phyloP scores from a whole-genome alignment of 2,797 vertebrate genomes.

The Denticeps clupeoides region DNA sequence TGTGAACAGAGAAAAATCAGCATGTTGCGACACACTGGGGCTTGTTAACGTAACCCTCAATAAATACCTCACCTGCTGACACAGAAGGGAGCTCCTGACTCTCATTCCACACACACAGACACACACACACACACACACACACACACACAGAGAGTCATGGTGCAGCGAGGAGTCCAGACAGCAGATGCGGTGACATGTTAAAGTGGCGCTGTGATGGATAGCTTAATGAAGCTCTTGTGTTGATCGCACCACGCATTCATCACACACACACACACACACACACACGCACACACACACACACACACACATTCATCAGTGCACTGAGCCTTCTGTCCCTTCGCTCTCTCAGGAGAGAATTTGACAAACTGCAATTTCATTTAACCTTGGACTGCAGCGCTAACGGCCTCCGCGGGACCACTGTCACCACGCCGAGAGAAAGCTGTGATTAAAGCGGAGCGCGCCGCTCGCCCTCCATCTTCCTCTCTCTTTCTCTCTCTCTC shows the following conservation, averaged over 20 bases:
- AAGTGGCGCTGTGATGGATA: slow-evolving; percentile 90
- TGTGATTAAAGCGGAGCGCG: slow-evolving; percentile 29
- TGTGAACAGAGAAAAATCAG: slow-evolving; percentile 2
- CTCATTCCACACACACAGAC: slow-evolving; percentile 1
- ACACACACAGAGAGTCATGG: slow-evolving; percentile 22
- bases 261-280: background rate
- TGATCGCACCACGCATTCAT: slow-evolving; percentile 61
- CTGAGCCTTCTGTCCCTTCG: slow-evolving; percentile 5
- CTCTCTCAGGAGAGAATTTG: slow-evolving; percentile 59
- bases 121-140: background rate
- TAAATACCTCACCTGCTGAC: slow-evolving; percentile 19
- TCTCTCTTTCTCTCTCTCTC: background rate
- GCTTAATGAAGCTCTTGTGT: slow-evolving; percentile 74
- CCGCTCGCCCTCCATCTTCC: no score
- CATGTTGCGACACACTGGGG: slow-evolving; percentile 8
- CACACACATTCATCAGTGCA: slow-evolving; percentile 15
- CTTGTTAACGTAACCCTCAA: slow-evolving; percentile 12
- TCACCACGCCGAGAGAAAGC: slow-evolving; percentile 53
- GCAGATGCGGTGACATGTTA: slow-evolving; percentile 85
- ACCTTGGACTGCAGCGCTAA: slow-evolving; percentile 76
- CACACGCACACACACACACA: slow-evolving; percentile 37
- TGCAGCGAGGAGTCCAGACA: slow-evolving; percentile 58
- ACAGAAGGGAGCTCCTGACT: slow-evolving; percentile 5
- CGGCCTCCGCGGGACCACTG: slow-evolving; percentile 71
- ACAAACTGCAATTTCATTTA: slow-evolving; percentile 72